phyloP scores from a whole-genome alignment of 2,797 vertebrate genomes.

The Caiman crocodilus region DNA sequence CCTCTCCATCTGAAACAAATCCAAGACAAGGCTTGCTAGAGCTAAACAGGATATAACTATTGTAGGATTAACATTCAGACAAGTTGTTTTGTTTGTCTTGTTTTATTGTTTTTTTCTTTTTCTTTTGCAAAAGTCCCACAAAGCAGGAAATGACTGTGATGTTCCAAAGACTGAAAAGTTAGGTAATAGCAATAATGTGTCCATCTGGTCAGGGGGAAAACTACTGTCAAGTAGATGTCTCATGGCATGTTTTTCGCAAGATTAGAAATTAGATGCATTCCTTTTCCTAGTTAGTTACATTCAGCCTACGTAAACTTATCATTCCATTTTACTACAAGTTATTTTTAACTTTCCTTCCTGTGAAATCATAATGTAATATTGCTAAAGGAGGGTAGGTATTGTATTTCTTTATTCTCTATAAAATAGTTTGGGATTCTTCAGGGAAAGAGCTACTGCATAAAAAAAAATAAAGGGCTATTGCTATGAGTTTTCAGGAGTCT shows the following conservation, averaged over 20 bases:
- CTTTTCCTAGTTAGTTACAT: not conserved
- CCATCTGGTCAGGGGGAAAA: not conserved
- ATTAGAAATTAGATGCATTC: not conserved
- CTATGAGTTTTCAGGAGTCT: not conserved
- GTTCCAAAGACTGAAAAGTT: not conserved
- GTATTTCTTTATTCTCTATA: not conserved
- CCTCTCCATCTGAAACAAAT: slow-evolving; percentile 10
- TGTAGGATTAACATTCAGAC: not conserved
- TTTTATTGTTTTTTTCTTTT: too few relatives aligned
- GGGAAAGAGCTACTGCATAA: not conserved
- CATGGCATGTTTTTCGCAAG: not conserved
- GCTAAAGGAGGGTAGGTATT: not conserved
- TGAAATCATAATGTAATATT: not conserved
- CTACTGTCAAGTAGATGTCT: not conserved
- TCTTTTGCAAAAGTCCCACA: not conserved
- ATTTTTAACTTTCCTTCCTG: not conserved
- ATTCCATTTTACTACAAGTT: not conserved
- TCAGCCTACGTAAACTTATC: not conserved
- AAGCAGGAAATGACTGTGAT: not conserved
- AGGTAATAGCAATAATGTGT: not conserved
- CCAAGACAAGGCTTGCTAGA: not conserved
- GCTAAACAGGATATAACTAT: not conserved
- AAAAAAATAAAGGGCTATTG: too few relatives aligned
- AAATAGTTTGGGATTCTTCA: not conserved
- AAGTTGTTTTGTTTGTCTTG: not conserved